Base-by-base conservation (phyloP, 2,797 vertebrate species). In the Tolypeutes matacus region DNA sequence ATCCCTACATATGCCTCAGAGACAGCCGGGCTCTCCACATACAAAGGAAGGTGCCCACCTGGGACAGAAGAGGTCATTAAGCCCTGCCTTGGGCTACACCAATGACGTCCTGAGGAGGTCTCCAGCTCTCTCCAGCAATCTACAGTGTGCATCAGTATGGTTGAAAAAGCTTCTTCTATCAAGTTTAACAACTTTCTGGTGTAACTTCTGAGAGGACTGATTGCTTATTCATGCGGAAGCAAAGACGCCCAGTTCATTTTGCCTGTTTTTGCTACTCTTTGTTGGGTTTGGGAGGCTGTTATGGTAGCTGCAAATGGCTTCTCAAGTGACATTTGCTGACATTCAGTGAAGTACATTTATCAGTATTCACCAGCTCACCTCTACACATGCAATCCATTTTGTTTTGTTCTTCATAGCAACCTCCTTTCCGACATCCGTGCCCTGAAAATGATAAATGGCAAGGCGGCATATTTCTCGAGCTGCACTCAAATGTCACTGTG, bases 311-410 rank as follows among this genome's bases (percentile, higher is more conserved):
- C 98, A 99, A 99, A 99, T 99, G 99, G 99, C 99, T 99, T 99
- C 99, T 99, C 98, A 98, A 98, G 99, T 99, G 99, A 99, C 99
- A 99, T 99, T 99, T 99, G 99, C 99, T 99, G 99, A 99, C 99
- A 99, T 99, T 99, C 99, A 99, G 99, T 98, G 98, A 98, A 99
- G 99, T 99, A 98, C 99, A 99, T 99, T 99, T 99, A 99, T 99
- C 99, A 99, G 99, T 98, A 98, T 99, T 99, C 98, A 98, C 99
- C 99, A 98, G 99, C 98, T 99, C 99, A 98, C 99, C 99, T 99
- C 99, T 98, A 97, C 98, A 98, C 97, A 98, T 98, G 99, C 99
- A 99, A 99, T 99, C 99, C 99, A 99, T 99, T 99, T 99, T 99
- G 99, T 99, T 98, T 99, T 99, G 98, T 99, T 99, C 98, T 99